A percentile compares a stretch with the other conserved stretches of the same genome.
phyloP scores from a whole-genome alignment of 2,797 vertebrate species.

The Percopsis omiscomaycus region DNA sequence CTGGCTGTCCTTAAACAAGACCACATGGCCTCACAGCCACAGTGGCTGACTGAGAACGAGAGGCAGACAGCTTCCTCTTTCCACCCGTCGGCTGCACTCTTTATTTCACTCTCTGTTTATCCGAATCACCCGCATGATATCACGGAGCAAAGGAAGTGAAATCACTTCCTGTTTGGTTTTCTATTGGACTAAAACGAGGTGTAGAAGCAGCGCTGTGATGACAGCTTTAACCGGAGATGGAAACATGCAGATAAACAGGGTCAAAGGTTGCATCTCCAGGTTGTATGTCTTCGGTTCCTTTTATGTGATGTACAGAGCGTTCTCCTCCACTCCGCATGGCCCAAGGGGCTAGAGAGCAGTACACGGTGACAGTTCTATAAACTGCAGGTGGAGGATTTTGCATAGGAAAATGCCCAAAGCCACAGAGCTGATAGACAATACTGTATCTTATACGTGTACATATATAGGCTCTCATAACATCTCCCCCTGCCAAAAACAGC shows the following conservation, averaged over 20 bases:
- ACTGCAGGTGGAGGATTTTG: constrained; percentile 38
- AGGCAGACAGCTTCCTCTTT: constrained; percentile 80
- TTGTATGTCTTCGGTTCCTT: constrained; percentile 33
- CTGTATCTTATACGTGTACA: constrained; percentile 23
- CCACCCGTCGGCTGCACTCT: constrained; percentile 69
- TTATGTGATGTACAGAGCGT: constrained; percentile 19
- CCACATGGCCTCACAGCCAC: constrained; percentile 70
- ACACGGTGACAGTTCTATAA: neutral
- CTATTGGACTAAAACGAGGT: constrained; percentile 50
- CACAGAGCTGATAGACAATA: constrained; percentile 35
- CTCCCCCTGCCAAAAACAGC: constrained; percentile 62
- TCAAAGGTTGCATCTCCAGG: constrained; percentile 56
- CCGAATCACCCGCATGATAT: constrained; percentile 64
- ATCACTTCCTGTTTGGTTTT: constrained; percentile 82
- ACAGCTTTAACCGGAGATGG: constrained; percentile 67
- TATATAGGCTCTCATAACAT: constrained; percentile 38
- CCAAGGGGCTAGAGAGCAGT: neutral
- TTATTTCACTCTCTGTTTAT: constrained; percentile 62
- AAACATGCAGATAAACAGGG: constrained; percentile 70
- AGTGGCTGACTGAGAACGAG: constrained; percentile 61
- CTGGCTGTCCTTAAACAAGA: constrained; percentile 68
- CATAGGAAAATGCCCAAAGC: constrained; percentile 44
- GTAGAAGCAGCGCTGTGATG: constrained; percentile 62
- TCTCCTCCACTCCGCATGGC: constrained; percentile 14
- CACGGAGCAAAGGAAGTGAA: constrained; percentile 80